Evolutionary conservation across 2,888 invertebrate genomes (phyloP).

Genomic region (Aethes cnicana): DNA sequence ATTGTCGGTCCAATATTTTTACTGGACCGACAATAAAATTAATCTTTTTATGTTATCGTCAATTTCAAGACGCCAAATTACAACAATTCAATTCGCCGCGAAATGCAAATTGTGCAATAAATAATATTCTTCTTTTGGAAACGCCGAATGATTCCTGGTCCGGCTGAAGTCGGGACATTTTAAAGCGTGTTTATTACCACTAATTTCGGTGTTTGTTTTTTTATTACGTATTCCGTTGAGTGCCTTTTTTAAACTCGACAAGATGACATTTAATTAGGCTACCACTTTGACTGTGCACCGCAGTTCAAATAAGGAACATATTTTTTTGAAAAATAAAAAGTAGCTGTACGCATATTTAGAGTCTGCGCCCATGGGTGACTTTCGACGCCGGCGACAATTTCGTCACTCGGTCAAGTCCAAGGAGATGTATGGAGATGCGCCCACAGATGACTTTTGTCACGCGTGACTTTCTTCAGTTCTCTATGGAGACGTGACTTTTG

Average conservation of each 20-base stretch:
- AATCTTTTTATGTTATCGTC: slow-evolving; percentile 2
- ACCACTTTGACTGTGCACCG: slow-evolving; percentile 34
- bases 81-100: slow-evolving; percentile 11
- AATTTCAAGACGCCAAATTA: slow-evolving; percentile 9
- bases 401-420: too few relatives aligned
- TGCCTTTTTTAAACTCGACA: slow-evolving; percentile 56
- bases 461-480: too few relatives aligned
- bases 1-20: too few relatives aligned
- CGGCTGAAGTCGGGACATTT: slow-evolving; percentile 54
- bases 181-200: slow-evolving; percentile 59
- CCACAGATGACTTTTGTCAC: too few relatives aligned
- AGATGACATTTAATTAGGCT: slow-evolving; percentile 44
- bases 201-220: slow-evolving; percentile 56
- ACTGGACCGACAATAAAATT: too few relatives aligned
- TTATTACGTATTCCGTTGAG: slow-evolving; percentile 53
- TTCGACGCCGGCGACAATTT: too few relatives aligned
- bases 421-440: too few relatives aligned
- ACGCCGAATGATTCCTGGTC: slow-evolving; percentile 42
- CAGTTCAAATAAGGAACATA: slow-evolving; percentile 18
- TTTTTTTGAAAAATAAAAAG: slow-evolving; percentile 1
- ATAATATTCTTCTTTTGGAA: slow-evolving; percentile 17
- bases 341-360: too few relatives aligned
- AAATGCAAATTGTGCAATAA: slow-evolving; percentile 18
- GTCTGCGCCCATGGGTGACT: too few relatives aligned
- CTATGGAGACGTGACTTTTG: too few relatives aligned